Evolutionary conservation across 2,888 invertebrate species (phyloP).

Genomic region (Operophtera brumata): DNA sequence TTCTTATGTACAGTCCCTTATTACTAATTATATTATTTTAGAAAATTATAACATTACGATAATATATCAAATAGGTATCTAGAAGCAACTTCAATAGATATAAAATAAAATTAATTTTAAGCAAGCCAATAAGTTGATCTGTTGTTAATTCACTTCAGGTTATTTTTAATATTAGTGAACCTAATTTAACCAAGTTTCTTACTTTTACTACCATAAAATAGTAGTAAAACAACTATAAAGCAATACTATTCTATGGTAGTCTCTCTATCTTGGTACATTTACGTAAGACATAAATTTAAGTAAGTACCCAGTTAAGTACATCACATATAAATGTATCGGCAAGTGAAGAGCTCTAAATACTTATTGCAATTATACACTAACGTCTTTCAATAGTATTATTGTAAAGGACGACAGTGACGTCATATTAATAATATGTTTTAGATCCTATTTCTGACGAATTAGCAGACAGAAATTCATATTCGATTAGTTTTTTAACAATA

Average conservation of each 20-base stretch:
- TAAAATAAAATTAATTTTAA: too few species aligned
- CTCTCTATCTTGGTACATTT: neutral
- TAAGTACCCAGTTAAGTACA: neutral
- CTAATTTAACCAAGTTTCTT: neutral
- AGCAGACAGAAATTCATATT: neutral
- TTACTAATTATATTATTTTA: neutral
- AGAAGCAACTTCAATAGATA: too few species aligned
- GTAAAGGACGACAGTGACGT: neutral
- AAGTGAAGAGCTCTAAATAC: slow-evolving; percentile 20
- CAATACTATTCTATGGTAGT: too few species aligned
- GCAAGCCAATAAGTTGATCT: too few species aligned
- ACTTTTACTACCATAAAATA: too few species aligned
- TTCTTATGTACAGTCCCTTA: slow-evolving; percentile 41
- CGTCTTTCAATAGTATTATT: slow-evolving; percentile 9
- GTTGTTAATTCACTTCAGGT: neutral
- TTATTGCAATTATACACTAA: slow-evolving; percentile 44
- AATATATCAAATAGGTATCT: too few species aligned
- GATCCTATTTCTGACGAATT: neutral
- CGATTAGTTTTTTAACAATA: neutral
- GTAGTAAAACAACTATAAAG: too few species aligned
- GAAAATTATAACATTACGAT: neutral
- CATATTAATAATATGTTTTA: neutral
- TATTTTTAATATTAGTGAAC: too few species aligned
- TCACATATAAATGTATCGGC: neutral
- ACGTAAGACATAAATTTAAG: too few species aligned